Conservation (phyloP, 2,113 vertebrate genomes). For the Albula glossodonta region DNA sequence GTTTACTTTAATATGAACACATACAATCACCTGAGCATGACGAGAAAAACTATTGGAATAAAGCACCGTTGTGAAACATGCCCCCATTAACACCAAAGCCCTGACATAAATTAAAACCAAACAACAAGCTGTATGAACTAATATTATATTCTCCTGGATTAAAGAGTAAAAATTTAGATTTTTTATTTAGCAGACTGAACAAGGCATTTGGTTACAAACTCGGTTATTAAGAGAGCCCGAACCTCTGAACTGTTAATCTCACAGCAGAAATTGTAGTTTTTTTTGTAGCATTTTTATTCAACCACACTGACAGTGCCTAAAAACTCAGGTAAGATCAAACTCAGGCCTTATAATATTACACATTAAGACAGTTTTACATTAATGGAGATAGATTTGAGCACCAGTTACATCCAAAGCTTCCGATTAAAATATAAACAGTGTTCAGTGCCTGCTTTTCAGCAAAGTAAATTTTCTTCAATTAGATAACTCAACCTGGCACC, state of each 20-base stretch:
- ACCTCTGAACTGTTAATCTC: not conserved
- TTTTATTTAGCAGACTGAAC: not conserved
- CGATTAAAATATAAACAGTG: not conserved
- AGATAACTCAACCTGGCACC: slow-evolving; percentile 68
- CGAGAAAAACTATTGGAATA: no score
- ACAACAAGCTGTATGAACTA: no score
- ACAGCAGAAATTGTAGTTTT: not conserved
- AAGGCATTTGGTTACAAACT: not conserved
- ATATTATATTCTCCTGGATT: no score
- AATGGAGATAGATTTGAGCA: not conserved
- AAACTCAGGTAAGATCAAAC: not conserved
- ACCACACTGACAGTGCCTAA: not conserved
- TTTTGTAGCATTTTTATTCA: not conserved
- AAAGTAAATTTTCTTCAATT: slow-evolving; percentile 48
- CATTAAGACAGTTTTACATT: slow-evolving; percentile 3
- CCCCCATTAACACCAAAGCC: no score
- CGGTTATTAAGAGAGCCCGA: not conserved
- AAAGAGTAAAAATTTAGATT: not conserved
- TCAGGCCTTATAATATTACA: not conserved
- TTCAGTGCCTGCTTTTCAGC: slow-evolving; percentile 64
- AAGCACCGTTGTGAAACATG: no score
- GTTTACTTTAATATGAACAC: no score
- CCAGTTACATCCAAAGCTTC: slow-evolving; percentile 11
- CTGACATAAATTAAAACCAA: no score
- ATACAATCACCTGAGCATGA: no score